A percentile compares a stretch with the other conserved stretches of the same genome.
These are phyloP conservation scores for Conus canariensis DNA, from an alignment of 2,888 invertebrate genomes.

Conservation along the genomic window DNA sequence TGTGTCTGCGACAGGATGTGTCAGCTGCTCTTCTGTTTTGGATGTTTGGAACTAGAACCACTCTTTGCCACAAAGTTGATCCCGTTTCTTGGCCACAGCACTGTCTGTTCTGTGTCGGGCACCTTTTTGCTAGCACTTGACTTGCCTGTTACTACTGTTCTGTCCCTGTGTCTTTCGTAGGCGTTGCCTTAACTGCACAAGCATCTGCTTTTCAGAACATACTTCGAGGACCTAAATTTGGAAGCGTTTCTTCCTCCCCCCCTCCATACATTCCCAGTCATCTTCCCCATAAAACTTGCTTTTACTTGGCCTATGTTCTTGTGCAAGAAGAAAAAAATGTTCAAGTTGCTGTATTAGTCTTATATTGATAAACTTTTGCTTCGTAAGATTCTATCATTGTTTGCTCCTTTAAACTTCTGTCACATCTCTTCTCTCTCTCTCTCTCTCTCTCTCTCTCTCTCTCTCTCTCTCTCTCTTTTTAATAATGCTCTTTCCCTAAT, in stretches of 20 bases:
- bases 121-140: background rate
- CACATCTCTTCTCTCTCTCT: background rate
- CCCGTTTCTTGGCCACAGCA: background rate
- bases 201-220: background rate
- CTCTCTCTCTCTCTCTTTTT: background rate
- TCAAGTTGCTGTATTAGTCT: background rate
- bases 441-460: background rate
- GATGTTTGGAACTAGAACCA: background rate
- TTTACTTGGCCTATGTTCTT: background rate
- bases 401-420: no score
- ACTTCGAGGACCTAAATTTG: no score
- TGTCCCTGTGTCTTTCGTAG: slow-evolving; percentile 15
- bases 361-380: no score
- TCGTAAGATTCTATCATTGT: no score
- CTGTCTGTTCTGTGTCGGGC: background rate
- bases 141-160: background rate
- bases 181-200: background rate
- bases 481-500: background rate
- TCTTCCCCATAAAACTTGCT: background rate
- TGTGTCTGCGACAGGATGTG: background rate
- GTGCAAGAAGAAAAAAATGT: background rate
- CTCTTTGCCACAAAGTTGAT: background rate
- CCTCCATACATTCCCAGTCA: background rate
- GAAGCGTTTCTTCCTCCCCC: background rate
- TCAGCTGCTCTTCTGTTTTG: no score